phyloP scores from a whole-genome alignment of 2,113 vertebrate genomes.

The Cepphus grylle region DNA sequence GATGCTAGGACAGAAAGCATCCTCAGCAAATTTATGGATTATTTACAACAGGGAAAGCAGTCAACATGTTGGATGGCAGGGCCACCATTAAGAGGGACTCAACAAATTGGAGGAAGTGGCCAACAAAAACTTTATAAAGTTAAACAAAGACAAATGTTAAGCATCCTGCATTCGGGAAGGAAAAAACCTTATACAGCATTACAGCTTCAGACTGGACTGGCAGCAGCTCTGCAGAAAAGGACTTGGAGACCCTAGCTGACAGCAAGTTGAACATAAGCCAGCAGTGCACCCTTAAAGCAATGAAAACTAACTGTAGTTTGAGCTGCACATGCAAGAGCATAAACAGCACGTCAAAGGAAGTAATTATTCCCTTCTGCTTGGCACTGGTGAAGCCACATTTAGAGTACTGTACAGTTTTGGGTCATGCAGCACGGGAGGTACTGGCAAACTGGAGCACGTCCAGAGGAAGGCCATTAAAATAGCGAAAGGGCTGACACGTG shows the following conservation, averaged over 20 bases:
- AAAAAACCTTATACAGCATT: background rate
- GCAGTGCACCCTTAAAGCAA: background rate
- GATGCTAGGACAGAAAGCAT: background rate
- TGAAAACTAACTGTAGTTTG: background rate
- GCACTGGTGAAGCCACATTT: background rate
- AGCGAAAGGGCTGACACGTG: background rate
- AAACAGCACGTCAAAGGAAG: background rate
- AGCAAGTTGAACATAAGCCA: background rate
- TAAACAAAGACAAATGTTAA: background rate
- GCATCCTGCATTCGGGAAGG: background rate
- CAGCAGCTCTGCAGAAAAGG: background rate
- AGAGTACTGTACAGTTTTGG: background rate
- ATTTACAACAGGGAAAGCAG: background rate
- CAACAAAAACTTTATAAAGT: background rate
- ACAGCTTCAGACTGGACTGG: background rate
- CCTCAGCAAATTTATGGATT: background rate
- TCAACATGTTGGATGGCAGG: background rate
- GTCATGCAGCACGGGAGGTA: background rate
- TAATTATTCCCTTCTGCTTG: background rate
- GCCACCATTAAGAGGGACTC: background rate
- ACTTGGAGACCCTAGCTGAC: background rate
- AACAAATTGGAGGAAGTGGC: background rate
- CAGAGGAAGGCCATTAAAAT: background rate
- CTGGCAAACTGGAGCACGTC: background rate
- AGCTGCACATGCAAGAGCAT: background rate